Evolutionary conservation across 2,797 vertebrate species (phyloP).

Genomic region (Mareca strepera): DNA sequence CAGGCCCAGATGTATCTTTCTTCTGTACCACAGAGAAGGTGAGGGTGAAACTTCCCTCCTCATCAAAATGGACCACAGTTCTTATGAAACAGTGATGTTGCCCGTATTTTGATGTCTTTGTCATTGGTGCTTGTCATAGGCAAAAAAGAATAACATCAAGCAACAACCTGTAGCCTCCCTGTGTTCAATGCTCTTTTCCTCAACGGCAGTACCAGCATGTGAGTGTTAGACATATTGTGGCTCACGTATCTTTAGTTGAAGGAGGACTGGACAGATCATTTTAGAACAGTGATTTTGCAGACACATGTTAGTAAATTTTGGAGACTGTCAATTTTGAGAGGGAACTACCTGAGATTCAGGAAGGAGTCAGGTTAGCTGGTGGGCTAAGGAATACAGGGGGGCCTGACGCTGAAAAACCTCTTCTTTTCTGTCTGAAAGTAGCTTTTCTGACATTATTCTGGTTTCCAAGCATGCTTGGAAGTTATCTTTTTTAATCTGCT

Average conservation of each 20-base stretch:
- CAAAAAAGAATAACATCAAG: not conserved
- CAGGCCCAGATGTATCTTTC: conserved; percentile 5
- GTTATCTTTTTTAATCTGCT: not conserved
- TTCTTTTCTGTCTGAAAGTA: not conserved
- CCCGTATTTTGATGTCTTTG: not conserved
- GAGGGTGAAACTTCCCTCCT: not conserved
- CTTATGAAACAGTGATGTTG: not conserved
- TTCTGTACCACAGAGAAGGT: not conserved
- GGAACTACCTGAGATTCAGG: not conserved
- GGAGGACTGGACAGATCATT: not conserved
- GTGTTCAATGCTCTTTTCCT: not conserved
- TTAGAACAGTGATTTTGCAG: not conserved
- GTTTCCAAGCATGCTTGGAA: not conserved
- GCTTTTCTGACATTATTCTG: not conserved
- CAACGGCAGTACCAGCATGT: not conserved
- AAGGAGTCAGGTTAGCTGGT: not conserved
- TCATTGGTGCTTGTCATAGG: not conserved
- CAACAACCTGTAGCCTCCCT: not conserved
- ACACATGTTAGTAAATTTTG: not conserved
- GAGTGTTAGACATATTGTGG: not conserved
- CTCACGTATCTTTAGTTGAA: not conserved
- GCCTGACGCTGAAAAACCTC: not conserved
- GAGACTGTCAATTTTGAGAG: not conserved
- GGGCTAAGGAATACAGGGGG: not conserved
- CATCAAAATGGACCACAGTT: not conserved